Evolutionary conservation across 2,888 invertebrate species (phyloP).

Genomic region (Mellilla xanthometata): DNA sequence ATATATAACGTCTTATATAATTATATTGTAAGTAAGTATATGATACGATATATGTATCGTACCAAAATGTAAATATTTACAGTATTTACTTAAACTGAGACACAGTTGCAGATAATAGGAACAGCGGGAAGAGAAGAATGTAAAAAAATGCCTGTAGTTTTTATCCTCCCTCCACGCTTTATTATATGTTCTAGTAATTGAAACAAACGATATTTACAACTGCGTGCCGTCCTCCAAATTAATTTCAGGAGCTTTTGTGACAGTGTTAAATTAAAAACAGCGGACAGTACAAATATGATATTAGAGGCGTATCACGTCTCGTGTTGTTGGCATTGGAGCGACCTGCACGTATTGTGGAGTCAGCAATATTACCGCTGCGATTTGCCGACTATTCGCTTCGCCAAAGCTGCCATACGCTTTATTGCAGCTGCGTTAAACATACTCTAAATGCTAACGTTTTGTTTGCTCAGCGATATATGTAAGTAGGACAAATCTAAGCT

Average conservation of each 20-base stretch:
- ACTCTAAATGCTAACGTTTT: background rate
- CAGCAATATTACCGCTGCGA: constrained; percentile 10
- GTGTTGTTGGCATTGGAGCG: constrained; percentile 6
- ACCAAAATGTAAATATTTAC: no score
- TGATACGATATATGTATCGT: no score
- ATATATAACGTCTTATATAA: no score
- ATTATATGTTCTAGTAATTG: constrained; percentile 2
- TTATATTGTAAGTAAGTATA: no score
- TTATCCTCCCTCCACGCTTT: background rate
- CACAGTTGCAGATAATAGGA: background rate
- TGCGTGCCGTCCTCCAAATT: constrained; percentile 6
- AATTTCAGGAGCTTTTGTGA: constrained; percentile 6
- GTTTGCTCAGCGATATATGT: constrained; percentile 7
- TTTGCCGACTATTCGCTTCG: constrained; percentile 4
- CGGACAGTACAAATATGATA: constrained; percentile 12
- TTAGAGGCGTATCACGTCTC: constrained; percentile 16
- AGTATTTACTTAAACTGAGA: no score
- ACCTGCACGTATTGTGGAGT: constrained; percentile 12
- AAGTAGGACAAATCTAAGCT: constrained; percentile 8
- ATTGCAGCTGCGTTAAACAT: constrained; percentile 6
- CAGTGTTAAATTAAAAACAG: constrained; percentile 11
- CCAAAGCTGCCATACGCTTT: constrained; percentile 1
- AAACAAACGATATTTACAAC: constrained; percentile 7
- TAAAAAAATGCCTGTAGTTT: background rate
- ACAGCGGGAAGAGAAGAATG: background rate